Conservation (phyloP, 2,113 vertebrate genomes). For the Ivindomyrus marchei region DNA sequence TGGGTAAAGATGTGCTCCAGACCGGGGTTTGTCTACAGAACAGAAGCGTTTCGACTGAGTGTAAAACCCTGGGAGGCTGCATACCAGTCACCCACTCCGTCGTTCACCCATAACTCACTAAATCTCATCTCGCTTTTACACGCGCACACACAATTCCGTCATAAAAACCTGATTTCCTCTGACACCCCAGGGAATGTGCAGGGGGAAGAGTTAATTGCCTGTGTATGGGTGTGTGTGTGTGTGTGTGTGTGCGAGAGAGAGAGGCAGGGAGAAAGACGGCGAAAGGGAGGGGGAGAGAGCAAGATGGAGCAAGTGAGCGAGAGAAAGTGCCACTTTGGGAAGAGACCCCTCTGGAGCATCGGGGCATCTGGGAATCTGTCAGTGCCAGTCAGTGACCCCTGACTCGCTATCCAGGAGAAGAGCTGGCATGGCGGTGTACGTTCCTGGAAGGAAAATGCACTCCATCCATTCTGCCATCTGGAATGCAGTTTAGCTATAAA, state of each 20-base stretch:
- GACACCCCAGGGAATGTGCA: background rate
- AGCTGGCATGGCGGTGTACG: background rate
- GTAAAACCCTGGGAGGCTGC: background rate
- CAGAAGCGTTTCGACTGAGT: background rate
- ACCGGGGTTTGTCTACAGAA: background rate
- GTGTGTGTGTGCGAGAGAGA: background rate
- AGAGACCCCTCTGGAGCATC: background rate
- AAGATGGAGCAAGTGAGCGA: background rate
- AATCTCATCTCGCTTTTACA: constrained; percentile 13
- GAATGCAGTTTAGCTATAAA: background rate
- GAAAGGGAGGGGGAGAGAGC: background rate
- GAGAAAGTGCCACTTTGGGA: background rate
- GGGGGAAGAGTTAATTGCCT: constrained; percentile 9
- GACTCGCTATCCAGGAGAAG: background rate
- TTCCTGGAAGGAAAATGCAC: background rate
- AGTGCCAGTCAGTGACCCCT: background rate
- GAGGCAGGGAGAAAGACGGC: background rate
- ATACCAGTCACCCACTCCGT: background rate
- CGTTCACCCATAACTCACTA: constrained; percentile 1
- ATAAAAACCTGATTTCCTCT: constrained; percentile 1
- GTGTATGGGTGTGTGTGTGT: background rate
- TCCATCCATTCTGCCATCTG: background rate
- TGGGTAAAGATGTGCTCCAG: background rate
- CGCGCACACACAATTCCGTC: constrained; percentile 10
- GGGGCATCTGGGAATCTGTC: background rate